Evolutionary conservation across 2,888 invertebrate genomes (phyloP).

Genomic region (Leptogaster cylindrica): DNA sequence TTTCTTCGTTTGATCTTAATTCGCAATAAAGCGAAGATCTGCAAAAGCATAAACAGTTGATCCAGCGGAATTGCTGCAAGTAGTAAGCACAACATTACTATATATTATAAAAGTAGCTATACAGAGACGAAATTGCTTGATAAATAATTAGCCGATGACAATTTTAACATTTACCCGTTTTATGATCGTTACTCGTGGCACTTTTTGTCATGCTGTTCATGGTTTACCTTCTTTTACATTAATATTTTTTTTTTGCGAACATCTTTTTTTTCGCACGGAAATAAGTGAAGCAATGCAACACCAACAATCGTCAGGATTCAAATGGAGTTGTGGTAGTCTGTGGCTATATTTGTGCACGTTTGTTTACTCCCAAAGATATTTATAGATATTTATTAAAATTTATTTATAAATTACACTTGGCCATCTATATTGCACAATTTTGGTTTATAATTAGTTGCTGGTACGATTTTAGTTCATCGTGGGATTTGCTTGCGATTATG

Average conservation of each 20-base stretch:
- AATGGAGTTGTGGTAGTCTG: neutral
- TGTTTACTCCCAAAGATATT: conserved; percentile 20
- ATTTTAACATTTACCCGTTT: conserved; percentile 28
- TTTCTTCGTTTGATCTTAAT: no score
- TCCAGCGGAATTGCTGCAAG: no score
- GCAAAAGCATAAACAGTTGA: no score
- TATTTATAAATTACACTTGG: conserved; percentile 33
- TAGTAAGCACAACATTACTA: neutral
- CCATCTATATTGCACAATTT: conserved; percentile 8
- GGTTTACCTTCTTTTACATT: no score
- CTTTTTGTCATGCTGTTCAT: conserved; percentile 28
- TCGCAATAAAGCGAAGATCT: no score
- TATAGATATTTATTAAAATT: conserved; percentile 16
- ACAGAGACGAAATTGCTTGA: conserved; percentile 17
- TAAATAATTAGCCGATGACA: conserved; percentile 37
- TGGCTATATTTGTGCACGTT: neutral
- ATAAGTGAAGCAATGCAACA: neutral
- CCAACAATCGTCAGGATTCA: neutral
- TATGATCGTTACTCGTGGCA: conserved; percentile 22
- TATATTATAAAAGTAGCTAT: conserved; percentile 18
- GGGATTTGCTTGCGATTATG: neutral
- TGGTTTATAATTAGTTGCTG: conserved; percentile 13
- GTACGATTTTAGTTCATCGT: neutral
- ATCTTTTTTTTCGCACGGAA: conserved; percentile 2
- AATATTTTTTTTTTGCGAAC: no score